Evolutionary conservation across 1,140 invertebrate species (phyloP).

Genomic region (Trichonephila inaurata): DNA sequence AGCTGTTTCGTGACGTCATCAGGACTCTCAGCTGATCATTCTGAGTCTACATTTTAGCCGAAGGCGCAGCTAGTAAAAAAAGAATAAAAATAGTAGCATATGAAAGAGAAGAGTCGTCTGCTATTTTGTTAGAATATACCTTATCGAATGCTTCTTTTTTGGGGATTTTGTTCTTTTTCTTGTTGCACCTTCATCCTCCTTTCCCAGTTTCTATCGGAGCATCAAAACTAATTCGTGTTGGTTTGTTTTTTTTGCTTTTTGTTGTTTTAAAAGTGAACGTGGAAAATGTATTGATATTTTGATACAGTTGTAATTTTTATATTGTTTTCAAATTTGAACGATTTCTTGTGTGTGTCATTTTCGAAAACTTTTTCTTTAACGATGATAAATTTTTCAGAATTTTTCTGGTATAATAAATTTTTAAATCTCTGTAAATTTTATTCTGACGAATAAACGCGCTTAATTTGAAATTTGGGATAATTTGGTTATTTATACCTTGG

Average conservation of each 20-base stretch:
- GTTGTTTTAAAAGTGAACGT: not conserved
- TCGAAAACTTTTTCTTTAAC: too few relatives aligned
- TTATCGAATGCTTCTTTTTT: constrained; percentile 14
- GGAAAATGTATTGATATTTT: not conserved
- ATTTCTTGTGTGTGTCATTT: too few relatives aligned
- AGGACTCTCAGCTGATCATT: constrained; percentile 50
- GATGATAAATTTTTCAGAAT: too few relatives aligned
- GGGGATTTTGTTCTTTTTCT: not conserved
- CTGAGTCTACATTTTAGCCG: constrained; percentile 54
- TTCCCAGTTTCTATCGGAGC: not conserved
- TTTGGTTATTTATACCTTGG: too few relatives aligned
- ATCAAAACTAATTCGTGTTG: too few relatives aligned
- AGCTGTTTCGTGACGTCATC: constrained; percentile 15
- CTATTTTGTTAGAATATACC: constrained; percentile 55
- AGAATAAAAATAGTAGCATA: not conserved
- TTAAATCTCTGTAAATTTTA: too few relatives aligned
- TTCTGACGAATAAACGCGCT: too few relatives aligned
- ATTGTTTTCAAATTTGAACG: too few relatives aligned
- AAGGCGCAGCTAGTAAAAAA: constrained; percentile 18
- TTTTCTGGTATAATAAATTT: too few relatives aligned
- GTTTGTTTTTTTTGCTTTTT: not conserved
- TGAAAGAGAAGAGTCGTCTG: constrained; percentile 16
- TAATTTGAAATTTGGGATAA: too few relatives aligned
- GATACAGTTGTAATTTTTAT: too few relatives aligned
- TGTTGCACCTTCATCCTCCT: not conserved